These are phyloP conservation scores for Hypanus sabinus DNA, from an alignment of 2,113 vertebrate genomes.

Conservation along the genomic window DNA sequence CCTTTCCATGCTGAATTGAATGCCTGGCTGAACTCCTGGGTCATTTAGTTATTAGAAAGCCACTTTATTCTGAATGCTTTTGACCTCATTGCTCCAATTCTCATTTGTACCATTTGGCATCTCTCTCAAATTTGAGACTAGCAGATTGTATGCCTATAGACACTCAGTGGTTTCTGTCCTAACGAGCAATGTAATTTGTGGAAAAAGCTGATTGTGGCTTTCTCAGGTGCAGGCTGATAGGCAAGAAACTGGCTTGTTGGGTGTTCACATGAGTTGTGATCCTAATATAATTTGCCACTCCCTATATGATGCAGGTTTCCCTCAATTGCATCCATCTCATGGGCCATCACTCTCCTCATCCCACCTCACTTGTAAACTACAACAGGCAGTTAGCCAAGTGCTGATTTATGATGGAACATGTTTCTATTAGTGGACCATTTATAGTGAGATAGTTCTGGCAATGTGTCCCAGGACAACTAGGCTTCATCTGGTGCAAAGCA, in stretches of 20 bases:
- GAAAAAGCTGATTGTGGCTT: not conserved
- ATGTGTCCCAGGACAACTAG: too few species aligned
- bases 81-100: not conserved
- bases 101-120: not conserved
- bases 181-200: not conserved
- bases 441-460: too few species aligned
- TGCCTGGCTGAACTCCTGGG: not conserved
- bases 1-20: not conserved
- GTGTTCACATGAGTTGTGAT: not conserved
- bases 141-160: not conserved
- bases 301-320: not conserved
- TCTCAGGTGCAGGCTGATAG: not conserved
- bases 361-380: not conserved
- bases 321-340: too few species aligned
- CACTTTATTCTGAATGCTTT: not conserved
- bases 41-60: not conserved
- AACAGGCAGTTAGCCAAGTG: not conserved
- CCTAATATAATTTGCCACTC: not conserved
- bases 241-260: not conserved
- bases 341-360: too few species aligned
- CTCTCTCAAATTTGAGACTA: not conserved
- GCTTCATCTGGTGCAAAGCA: too few species aligned
- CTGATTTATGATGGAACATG: not conserved
- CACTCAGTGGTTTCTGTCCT: not conserved
- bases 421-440: not conserved